Evolutionary conservation across 2,797 vertebrate species (phyloP), one percentile per base, ranked within the genome.

Genomic region (Alauda arvensis): DNA sequence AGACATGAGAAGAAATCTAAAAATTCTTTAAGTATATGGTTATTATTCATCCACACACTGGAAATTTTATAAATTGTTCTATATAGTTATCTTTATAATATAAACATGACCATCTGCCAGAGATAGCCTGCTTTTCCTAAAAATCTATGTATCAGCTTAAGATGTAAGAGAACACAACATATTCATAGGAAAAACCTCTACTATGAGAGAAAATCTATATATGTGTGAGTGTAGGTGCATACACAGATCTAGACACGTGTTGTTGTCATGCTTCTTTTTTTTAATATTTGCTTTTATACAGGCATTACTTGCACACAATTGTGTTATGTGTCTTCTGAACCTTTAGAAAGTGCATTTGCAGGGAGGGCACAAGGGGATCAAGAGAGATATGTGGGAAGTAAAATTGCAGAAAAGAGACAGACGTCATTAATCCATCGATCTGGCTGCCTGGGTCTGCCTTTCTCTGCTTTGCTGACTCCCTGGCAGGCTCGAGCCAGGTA

Each of bases 371-470:
- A 42, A 83, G 55, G 83, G 70, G 37, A 88, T 88, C 43, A 89
- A 77, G 63, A 78, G 59, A 88, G 68, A 89, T 76, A 65, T 48
- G 77, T 83, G 77, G 85, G 87, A 93, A 94, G 66, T 75, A 86
- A 91, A 95, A 92, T 78, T 85, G 68, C 82, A 84, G 71, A 88
- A 77, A 90, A 70, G 88, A 95, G 92, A 84, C 89, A 96, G 88
- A 93, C 28, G 29, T 94, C 92, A 94, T 96, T 93, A 96, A 90
- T 94, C 86, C 92, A 95, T 96, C 21, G 92, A 94, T 91, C 85
- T 61, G 84, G 60, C 77, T 91, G 88, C 82, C 82, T 89, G 66
- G 67, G 24, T 92, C 91, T 93, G 78, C 85, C 87, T 92, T 61
- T 92, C 93, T 72, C 72, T 93, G 95, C 94, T 86, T 59, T 94